Evolutionary conservation across 2,888 invertebrate species (phyloP).

Genomic region (Coleophora flavipennella): DNA sequence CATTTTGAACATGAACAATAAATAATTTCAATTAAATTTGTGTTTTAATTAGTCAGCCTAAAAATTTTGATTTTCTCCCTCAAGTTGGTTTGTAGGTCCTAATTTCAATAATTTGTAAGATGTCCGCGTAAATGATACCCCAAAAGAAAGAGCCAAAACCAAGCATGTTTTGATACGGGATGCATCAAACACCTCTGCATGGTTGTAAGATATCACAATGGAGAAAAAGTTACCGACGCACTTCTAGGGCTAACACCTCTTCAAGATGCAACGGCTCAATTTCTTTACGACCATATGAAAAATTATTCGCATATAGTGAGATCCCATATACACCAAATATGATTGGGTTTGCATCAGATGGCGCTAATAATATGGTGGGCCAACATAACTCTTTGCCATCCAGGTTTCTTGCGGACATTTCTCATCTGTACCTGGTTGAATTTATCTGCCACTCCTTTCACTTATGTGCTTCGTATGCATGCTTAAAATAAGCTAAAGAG

Average conservation of each 20-base stretch:
- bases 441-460: constrained; percentile 18
- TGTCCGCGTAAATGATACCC: too few relatives aligned
- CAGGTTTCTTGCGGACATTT: constrained; percentile 12
- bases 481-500: constrained; percentile 13
- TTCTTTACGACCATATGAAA: neutral
- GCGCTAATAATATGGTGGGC: constrained; percentile 17
- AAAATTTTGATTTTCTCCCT: too few relatives aligned
- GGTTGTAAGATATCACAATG: neutral
- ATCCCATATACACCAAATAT: constrained; percentile 2
- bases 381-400: constrained; percentile 10
- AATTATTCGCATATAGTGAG: neutral
- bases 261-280: constrained; percentile 3
- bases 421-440: constrained; percentile 15
- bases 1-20: too few relatives aligned
- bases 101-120: too few relatives aligned
- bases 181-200: constrained; percentile 1
- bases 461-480: constrained; percentile 17
- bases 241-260: constrained; percentile 2
- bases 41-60: too few relatives aligned
- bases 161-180: too few relatives aligned
- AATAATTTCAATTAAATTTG: too few relatives aligned
- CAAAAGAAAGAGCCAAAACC: too few relatives aligned
- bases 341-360: constrained; percentile 13
- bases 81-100: too few relatives aligned
- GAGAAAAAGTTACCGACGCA: neutral